These are phyloP conservation scores for Porites rus DNA, from an alignment of 92 coral and sea anemone species.

Conservation along the genomic window DNA sequence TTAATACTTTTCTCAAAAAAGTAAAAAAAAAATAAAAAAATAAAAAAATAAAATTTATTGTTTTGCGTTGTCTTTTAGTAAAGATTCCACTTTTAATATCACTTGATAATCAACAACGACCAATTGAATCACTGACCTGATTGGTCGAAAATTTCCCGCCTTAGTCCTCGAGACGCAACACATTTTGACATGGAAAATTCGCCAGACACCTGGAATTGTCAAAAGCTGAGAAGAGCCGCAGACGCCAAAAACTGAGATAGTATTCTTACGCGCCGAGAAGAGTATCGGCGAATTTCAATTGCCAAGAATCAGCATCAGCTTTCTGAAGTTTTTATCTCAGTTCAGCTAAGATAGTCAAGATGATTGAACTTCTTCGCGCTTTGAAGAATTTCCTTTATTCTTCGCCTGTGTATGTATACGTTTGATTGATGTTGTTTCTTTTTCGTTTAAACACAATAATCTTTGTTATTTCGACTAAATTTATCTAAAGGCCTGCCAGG, in stretches of 20 bases:
- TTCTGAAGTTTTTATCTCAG: not conserved
- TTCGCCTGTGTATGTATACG: conserved; percentile 66
- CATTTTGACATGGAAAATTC: conserved; percentile 34
- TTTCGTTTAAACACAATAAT: conserved; percentile 5
- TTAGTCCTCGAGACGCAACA: conserved; percentile 25
- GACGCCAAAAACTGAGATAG: not conserved
- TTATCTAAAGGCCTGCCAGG: too few relatives aligned
- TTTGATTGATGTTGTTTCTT: conserved; percentile 6
- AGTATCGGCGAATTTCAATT: not conserved
- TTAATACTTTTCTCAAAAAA: too few relatives aligned
- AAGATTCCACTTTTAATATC: not conserved
- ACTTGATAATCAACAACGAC: not conserved
- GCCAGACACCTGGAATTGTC: conserved; percentile 33
- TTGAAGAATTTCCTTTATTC: conserved; percentile 72
- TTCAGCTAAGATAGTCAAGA: conserved; percentile 23
- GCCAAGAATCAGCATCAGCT: not conserved
- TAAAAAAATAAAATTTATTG: too few relatives aligned
- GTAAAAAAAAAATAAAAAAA: too few relatives aligned
- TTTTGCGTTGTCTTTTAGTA: not conserved
- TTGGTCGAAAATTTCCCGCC: conserved; percentile 47
- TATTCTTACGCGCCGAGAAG: not conserved
- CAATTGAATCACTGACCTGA: not conserved
- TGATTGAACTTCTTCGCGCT: conserved; percentile 64
- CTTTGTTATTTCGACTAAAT: not conserved
- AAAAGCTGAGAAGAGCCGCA: not conserved